phyloP scores from a whole-genome alignment of 2,113 vertebrate species.

The Salvelinus namaycush region DNA sequence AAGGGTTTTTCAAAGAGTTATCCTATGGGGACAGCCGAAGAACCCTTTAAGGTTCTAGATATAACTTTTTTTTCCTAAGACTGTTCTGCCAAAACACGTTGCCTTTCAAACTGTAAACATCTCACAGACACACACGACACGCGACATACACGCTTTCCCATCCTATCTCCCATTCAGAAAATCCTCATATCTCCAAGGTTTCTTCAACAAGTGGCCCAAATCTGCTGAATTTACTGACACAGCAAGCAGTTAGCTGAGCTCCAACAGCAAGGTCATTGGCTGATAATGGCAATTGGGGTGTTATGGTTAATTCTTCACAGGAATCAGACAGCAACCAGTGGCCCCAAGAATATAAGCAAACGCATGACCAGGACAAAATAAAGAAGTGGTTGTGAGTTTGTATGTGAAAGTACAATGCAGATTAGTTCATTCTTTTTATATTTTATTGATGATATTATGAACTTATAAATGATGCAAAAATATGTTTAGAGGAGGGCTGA shows the following conservation, averaged over 20 bases:
- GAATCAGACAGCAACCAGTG: not conserved
- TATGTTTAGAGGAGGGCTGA: not conserved
- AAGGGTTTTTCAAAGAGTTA: too few relatives aligned
- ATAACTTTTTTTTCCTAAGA: too few relatives aligned
- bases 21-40: too few relatives aligned
- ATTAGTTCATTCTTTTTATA: not conserved
- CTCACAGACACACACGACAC: not conserved
- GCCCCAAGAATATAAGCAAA: not conserved
- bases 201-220: not conserved
- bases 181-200: not conserved
- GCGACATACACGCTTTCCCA: not conserved
- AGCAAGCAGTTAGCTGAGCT: not conserved
- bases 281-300: not conserved
- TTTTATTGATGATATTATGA: not conserved
- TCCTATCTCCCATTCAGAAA: not conserved
- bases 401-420: not conserved
- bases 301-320: not conserved
- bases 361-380: not conserved
- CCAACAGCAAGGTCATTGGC: slow-evolving; percentile 19
- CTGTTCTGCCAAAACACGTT: too few relatives aligned
- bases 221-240: slow-evolving; percentile 16
- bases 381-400: not conserved
- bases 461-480: not conserved
- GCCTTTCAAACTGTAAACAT: too few relatives aligned
- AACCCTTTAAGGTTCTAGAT: too few relatives aligned